Evolutionary conservation across 2,888 invertebrate species (phyloP).

Genomic region (Uropetala carovei): DNA sequence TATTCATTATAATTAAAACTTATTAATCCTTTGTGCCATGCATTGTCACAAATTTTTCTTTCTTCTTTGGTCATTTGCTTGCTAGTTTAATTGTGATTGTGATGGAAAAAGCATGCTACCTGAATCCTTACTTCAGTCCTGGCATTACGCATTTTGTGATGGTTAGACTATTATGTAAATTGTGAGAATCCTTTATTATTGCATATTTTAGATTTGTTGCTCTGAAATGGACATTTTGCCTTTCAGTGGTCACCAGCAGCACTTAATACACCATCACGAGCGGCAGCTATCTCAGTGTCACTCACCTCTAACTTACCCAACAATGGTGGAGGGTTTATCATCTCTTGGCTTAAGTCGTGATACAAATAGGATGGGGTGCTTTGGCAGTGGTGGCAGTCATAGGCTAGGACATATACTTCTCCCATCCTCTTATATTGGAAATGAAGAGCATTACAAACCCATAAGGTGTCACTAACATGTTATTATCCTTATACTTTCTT

Average conservation of each 20-base stretch:
- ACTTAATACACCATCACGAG: constrained; percentile 39
- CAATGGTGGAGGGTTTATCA: constrained; percentile 53
- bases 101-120: too few relatives aligned
- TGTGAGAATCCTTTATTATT: too few relatives aligned
- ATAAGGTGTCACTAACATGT: constrained; percentile 49
- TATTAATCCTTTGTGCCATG: too few relatives aligned
- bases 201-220: too few relatives aligned
- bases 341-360: constrained; percentile 52
- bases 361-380: constrained; percentile 53
- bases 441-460: constrained; percentile 45
- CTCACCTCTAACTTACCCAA: constrained; percentile 39
- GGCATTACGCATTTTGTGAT: too few relatives aligned
- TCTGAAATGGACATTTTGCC: constrained; percentile 26
- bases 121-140: too few relatives aligned
- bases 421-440: constrained; percentile 52
- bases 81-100: too few relatives aligned
- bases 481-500: background rate
- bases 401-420: constrained; percentile 50
- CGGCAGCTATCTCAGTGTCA: constrained; percentile 37
- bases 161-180: too few relatives aligned
- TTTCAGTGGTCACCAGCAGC: constrained; percentile 42
- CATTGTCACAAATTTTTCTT: too few relatives aligned
- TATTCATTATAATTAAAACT: too few relatives aligned
- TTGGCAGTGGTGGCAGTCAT: constrained; percentile 51
- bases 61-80: too few relatives aligned